Evolutionary conservation across 1,140 invertebrate species (phyloP), one percentile per base, ranked within the genome.

Genomic region (Berghia stephanieae): DNA sequence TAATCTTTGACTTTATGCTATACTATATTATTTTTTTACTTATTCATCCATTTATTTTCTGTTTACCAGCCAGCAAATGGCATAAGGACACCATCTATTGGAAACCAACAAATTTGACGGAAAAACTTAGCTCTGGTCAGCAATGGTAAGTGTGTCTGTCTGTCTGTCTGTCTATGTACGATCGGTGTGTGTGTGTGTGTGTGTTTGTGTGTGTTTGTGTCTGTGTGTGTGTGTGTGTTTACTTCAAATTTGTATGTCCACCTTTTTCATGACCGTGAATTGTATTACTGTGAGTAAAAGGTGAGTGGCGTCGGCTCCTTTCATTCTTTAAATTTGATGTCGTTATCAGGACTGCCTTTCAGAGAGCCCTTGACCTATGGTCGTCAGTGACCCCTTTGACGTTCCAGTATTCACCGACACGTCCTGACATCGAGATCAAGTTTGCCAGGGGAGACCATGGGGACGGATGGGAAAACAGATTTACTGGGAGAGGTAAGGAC

Each of bases 391-490:
- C 78, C 1, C 75, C 77, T 21, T 57, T 84, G 31, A 67, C 52
- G 16, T 81, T 84, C 38, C 36, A 10, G 13, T 70, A 83, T 16
- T 60, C 67, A 13, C 34, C 31, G 1, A 78, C 79, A 4, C 69
- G 70, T 0, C 78, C 83, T 5, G 85, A 86, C 55, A 84, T 86
- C 38, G 81, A 82, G 42, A 82, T 86, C 42, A 77, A 77, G 31
- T 87, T 86, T 77, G 80, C 78, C 18, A 55, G 72, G 6, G 77
- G 79, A 31, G 75, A 84, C 13, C 86, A 87, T 74, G 82, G 84
- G 16, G 83, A 84, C n/a, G 79, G 80, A 0, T 49, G 49, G 40
- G 43, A 57, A 6, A 83, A 85, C 75, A 42, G 78, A 0, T 87
- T 87, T 76, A 81, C 24, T 42, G 36, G 18, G 0, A 42, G 18